Base-by-base conservation (phyloP, 2,113 vertebrate genomes). In the Bubalus kerabau region DNA sequence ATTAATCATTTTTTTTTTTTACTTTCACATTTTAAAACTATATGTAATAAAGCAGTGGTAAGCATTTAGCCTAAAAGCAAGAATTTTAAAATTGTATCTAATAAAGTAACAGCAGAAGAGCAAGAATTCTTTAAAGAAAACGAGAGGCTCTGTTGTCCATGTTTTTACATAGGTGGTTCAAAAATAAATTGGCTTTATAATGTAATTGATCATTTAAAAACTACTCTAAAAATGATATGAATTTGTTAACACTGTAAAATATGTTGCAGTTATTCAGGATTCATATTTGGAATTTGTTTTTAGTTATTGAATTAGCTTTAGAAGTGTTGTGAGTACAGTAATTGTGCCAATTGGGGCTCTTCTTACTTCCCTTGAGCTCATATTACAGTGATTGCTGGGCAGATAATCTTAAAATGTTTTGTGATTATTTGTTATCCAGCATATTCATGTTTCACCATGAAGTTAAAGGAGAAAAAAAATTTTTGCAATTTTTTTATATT, bases 261-360 rank as follows among this genome's bases (percentile, higher is more conserved):
- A 90, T 86, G 32, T 90, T 90, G 12, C 7, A 85, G 2, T 90
- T 90, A 56, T 80, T 80, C 56, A 46, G 26, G 81, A 52, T 81
- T 93, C 23, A 14, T 87, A 59, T 91, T 96, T 95, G 88, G 52
- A 59, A 48, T 88, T 90, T 97, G 14, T 21, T 92, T 94, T 97
- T 80, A 85, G 54, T 46, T 86, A 48, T 3, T 95, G 62, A 64
- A 36, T 82, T 92, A 89, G 32, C 57, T 76, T 3, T 32, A 36
- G 24, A 93, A 90, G 40, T 82, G 28, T 64, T 89, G 81, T 24
- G 76, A 94, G 46, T 57, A 28, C 32, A 92, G 74, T 84, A 80
- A 32, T 82, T 95, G 83, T 92, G 32, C 85, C 46, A 0, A 64
- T 95, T 92, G 46, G 50, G n/a, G 56, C 48, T 94, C 6, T 78